phyloP scores from a whole-genome alignment of 2,888 invertebrate species.

The Ypsolopha scabrella region DNA sequence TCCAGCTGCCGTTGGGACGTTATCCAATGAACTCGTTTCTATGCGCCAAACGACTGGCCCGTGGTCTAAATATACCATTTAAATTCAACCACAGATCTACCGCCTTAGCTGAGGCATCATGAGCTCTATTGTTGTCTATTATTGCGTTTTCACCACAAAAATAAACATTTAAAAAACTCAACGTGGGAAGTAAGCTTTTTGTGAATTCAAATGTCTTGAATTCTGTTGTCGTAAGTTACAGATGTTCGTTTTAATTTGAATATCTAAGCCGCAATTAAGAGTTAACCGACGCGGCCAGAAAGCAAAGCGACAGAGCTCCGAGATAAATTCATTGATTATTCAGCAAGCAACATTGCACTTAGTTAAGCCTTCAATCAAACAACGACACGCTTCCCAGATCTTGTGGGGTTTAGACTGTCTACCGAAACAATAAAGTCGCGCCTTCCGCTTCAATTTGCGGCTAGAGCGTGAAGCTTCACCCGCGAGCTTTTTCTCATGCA shows the following conservation, averaged over 20 bases:
- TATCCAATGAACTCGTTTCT: slow-evolving; percentile 61
- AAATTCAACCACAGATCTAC: slow-evolving; percentile 56
- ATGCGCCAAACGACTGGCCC: slow-evolving; percentile 50
- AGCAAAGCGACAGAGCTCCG: background rate
- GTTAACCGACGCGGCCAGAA: background rate
- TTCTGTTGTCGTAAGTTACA: background rate
- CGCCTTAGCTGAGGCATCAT: slow-evolving; percentile 40
- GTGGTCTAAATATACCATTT: slow-evolving; percentile 60
- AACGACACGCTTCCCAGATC: slow-evolving; percentile 1
- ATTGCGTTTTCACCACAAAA: slow-evolving; percentile 20
- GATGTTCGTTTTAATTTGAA: background rate
- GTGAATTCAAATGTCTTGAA: background rate
- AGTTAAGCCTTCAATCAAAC: slow-evolving; percentile 39
- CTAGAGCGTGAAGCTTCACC: slow-evolving; percentile 49
- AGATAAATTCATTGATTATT: slow-evolving; percentile 42
- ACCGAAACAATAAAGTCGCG: slow-evolving; percentile 42
- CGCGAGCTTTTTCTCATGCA: slow-evolving; percentile 66
- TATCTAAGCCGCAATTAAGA: background rate
- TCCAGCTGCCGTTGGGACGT: slow-evolving; percentile 48
- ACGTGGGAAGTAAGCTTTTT: background rate
- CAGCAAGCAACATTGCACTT: slow-evolving; percentile 40
- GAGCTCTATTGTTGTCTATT: slow-evolving; percentile 44
- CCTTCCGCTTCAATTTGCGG: slow-evolving; percentile 39
- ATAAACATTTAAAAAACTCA: background rate
- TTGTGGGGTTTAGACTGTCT: slow-evolving; percentile 20